phyloP scores from a whole-genome alignment of 2,113 vertebrate genomes.

The Holacanthus passer region DNA sequence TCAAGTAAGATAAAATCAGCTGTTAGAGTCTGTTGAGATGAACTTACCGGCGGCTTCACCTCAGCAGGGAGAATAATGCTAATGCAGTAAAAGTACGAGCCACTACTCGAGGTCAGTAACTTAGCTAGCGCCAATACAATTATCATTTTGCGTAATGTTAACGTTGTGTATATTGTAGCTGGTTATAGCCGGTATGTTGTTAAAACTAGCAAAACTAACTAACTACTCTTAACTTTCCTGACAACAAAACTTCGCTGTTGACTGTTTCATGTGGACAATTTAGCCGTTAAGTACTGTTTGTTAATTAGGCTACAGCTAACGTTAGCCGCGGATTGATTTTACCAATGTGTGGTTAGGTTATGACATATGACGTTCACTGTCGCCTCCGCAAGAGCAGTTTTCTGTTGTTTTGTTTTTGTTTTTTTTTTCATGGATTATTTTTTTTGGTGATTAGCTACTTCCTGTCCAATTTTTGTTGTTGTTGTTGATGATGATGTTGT shows the following conservation, averaged over 20 bases:
- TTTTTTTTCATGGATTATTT: not conserved
- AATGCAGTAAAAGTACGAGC: not conserved
- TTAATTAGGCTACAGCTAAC: not conserved
- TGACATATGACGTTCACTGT: not conserved
- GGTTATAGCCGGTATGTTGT: not conserved
- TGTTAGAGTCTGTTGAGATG: not conserved
- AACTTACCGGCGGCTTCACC: not conserved
- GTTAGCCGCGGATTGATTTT: not conserved
- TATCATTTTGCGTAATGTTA: not conserved
- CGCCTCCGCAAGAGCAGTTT: not conserved
- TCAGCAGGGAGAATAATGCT: not conserved
- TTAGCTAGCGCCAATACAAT: not conserved
- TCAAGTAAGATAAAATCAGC: not conserved
- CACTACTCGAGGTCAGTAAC: not conserved
- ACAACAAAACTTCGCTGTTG: not conserved
- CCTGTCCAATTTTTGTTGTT: no score
- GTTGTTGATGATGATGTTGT: no score
- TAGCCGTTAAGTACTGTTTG: not conserved
- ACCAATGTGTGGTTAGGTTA: not conserved
- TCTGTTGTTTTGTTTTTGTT: not conserved
- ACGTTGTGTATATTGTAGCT: not conserved
- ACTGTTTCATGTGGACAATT: no score
- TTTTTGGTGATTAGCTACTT: not conserved
- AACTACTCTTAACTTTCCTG: not conserved
- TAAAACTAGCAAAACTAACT: not conserved